Conservation (phyloP, 2,888 invertebrate species). For the Synanthedon formicaeformis region DNA sequence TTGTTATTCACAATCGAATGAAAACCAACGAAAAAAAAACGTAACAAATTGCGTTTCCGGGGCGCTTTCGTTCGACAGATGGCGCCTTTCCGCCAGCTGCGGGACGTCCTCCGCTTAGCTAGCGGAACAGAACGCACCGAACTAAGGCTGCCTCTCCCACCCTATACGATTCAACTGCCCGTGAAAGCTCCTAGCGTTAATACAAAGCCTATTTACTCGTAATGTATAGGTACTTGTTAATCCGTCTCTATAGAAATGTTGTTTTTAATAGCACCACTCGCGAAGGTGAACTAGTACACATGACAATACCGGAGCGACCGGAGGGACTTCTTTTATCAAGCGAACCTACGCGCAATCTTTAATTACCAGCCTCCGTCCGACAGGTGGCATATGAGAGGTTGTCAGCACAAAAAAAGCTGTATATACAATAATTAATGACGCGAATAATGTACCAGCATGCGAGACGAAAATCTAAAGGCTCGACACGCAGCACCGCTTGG, state of each 20-base stretch:
- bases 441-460: slow-evolving; percentile 67
- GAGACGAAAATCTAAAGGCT: slow-evolving; percentile 65
- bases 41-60: slow-evolving; percentile 62
- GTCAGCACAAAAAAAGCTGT: slow-evolving; percentile 41
- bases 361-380: slow-evolving; percentile 48
- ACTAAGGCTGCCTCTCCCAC: slow-evolving; percentile 23
- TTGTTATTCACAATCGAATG: slow-evolving; percentile 31
- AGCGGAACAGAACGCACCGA: slow-evolving; percentile 28
- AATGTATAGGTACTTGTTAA: background rate
- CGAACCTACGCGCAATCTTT: slow-evolving; percentile 41
- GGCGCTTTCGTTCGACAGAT: slow-evolving; percentile 54
- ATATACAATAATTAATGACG: slow-evolving; percentile 64
- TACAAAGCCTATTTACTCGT: background rate
- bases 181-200: background rate
- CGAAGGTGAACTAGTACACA: slow-evolving; percentile 45
- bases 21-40: slow-evolving; percentile 38
- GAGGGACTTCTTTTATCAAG: slow-evolving; percentile 32
- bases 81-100: slow-evolving; percentile 70
- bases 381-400: slow-evolving; percentile 58
- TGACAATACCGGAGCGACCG: slow-evolving; percentile 17
- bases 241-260: slow-evolving; percentile 1
- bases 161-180: background rate
- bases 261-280: slow-evolving; percentile 7
- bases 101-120: slow-evolving; percentile 15
- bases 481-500: slow-evolving; percentile 36